phyloP scores from a whole-genome alignment of 2,113 vertebrate species.

The Lagopus leucura region DNA sequence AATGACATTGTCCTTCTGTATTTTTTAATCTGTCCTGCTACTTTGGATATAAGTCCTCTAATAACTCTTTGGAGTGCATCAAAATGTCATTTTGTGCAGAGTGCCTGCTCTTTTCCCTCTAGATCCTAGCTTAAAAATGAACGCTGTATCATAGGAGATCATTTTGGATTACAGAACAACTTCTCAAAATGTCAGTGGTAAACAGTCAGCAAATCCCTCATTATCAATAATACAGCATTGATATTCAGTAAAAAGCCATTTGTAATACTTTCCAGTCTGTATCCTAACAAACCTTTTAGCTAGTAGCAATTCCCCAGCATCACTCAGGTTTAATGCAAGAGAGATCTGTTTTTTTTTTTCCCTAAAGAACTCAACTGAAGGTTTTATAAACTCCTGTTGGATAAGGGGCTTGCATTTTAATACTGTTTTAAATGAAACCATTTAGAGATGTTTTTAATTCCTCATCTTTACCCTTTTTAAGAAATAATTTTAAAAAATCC shows the following conservation, averaged over 20 bases:
- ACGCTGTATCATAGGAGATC: neutral
- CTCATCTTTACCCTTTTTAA: neutral
- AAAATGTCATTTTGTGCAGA: neutral
- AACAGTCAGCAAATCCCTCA: slow-evolving; percentile 47
- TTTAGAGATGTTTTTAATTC: neutral
- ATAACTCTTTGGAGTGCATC: slow-evolving; percentile 30
- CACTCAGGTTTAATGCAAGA: neutral
- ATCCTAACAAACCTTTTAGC: neutral
- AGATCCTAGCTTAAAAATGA: slow-evolving; percentile 18
- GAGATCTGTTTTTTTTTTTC: neutral
- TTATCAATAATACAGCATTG: slow-evolving; percentile 28
- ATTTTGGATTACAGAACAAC: slow-evolving; percentile 42
- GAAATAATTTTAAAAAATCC: neutral
- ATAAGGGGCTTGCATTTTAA: neutral
- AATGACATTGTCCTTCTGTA: slow-evolving; percentile 21
- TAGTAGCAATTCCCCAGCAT: neutral
- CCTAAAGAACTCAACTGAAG: neutral
- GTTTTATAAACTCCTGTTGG: neutral
- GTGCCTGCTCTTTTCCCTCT: neutral
- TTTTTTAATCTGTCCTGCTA: slow-evolving; percentile 27
- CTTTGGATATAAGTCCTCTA: slow-evolving; percentile 12
- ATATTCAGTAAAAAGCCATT: slow-evolving; percentile 11
- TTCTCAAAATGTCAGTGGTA: slow-evolving; percentile 50
- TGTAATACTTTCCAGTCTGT: slow-evolving; percentile 23
- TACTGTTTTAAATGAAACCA: neutral